Evolutionary conservation across 1,140 invertebrate genomes (phyloP), one percentile per base, ranked within the genome.

Genomic region (Brachionus rotundiformis): DNA sequence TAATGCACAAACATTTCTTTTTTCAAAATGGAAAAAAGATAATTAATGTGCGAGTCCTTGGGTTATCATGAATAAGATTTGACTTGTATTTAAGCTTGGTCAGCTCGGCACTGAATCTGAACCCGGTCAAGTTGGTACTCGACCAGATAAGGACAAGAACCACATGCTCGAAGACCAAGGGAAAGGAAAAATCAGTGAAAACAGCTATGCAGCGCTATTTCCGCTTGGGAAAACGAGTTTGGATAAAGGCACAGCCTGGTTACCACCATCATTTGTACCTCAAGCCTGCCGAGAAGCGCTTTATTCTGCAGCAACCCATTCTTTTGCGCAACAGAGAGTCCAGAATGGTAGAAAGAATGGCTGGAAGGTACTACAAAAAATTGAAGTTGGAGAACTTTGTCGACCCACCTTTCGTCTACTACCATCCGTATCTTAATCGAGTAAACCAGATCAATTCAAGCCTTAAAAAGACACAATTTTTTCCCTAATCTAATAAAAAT

Each of bases 171-270:
- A 79, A 59, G 27, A 33, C 16, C 1, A 31, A 79, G 29, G 76
- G 76, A 25, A 59, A 63, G 29, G 76, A 79, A 63, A 79, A 79
- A 31, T 59, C 47, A 27, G 76, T 79, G 13, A 79, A 59, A 16
- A 79, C 76, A 36, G 76, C 76, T 4, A 79, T 79, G 76, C 10
- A 79, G 1, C 29, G 76, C 16, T 79, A 79, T 59, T 79, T 79
- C 33, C 44, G 76, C 11, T 25, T 79, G 31, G 36, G 54, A 19
- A 63, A 79, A 13, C 47, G 59, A 7, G 47, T 79, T n/a, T 79
- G 76, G 76, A 79, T 79, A 1, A 79, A 79, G 47, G 29, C 76
- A 1, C 76, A 79, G 76, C 76, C 76, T 0, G 76, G 76, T 19
- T 79, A 79, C 5, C 76, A 79, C 25, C 59, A 79, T 31, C 47